Percentiles rank a stretch among this genome's conserved stretches.
Conservation (phyloP, 2,797 vertebrate genomes). For the Oreochromis mossambicus region DNA sequence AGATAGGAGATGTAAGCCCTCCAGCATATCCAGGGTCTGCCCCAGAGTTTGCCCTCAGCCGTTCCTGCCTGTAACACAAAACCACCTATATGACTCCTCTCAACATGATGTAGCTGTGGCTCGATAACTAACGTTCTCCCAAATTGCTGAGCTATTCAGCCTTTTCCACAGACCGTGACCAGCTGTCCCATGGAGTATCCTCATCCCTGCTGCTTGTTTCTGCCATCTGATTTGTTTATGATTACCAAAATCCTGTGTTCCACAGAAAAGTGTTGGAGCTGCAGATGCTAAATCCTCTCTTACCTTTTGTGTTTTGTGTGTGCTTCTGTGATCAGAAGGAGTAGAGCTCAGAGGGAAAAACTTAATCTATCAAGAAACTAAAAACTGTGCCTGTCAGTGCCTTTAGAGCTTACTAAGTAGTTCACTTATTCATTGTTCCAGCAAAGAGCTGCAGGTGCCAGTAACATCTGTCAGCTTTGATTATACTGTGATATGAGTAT, state of each 20-base stretch:
- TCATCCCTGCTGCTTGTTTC: constrained; percentile 9
- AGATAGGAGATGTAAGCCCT: neutral
- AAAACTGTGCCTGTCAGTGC: neutral
- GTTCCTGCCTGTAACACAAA: neutral
- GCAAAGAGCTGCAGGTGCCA: neutral
- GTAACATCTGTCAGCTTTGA: neutral
- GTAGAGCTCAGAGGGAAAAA: neutral
- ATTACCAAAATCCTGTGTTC: neutral
- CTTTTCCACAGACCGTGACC: neutral
- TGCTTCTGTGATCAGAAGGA: neutral
- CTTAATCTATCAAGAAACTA: neutral
- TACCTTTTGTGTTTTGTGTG: neutral
- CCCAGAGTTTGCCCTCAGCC: neutral
- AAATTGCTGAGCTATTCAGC: neutral
- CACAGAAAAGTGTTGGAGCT: neutral
- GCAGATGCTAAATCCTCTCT: neutral
- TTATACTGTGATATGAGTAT: neutral
- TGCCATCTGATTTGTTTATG: constrained; percentile 6
- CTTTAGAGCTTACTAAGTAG: neutral
- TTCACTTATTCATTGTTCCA: neutral
- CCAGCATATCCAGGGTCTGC: neutral
- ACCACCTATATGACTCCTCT: neutral
- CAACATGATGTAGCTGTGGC: neutral
- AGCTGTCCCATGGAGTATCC: neutral
- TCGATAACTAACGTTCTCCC: neutral